Percentiles rank a stretch among this genome's conserved stretches.
Evolutionary conservation across 2,888 invertebrate species (phyloP).

Genomic region (Silvanus unidentatus): DNA sequence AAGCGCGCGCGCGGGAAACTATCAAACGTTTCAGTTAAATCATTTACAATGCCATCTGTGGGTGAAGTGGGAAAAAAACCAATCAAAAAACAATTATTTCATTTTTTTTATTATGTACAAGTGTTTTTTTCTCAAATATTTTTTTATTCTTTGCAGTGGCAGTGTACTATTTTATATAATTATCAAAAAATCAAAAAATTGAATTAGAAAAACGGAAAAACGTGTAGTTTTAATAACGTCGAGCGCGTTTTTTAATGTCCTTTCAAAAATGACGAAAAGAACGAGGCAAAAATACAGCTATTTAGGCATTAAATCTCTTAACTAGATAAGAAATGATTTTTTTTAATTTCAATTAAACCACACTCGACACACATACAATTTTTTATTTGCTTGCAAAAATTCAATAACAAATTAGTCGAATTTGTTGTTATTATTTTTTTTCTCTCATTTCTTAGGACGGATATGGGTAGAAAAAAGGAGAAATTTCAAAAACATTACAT

Average conservation of each 20-base stretch:
- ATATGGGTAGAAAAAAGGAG: constrained; percentile 28
- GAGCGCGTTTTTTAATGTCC: constrained; percentile 1
- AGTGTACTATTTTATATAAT: constrained; percentile 36
- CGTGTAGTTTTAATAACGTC: neutral
- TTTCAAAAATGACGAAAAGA: constrained; percentile 11
- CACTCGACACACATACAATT: constrained; percentile 12
- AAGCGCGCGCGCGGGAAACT: too few relatives aligned
- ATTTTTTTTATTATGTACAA: constrained; percentile 5
- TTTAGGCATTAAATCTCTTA: constrained; percentile 1
- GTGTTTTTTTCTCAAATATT: constrained; percentile 26
- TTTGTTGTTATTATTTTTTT: constrained; percentile 4
- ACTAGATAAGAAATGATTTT: too few relatives aligned
- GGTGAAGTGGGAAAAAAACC: constrained; percentile 34
- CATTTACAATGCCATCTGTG: constrained; percentile 27
- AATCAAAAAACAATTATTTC: constrained; percentile 36
- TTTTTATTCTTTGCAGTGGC: constrained; percentile 30
- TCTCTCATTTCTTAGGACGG: constrained; percentile 31
- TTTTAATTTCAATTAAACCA: too few relatives aligned
- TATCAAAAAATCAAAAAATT: constrained; percentile 1
- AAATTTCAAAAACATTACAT: neutral
- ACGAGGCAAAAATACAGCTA: constrained; percentile 42
- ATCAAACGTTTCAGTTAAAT: neutral
- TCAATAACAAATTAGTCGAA: constrained; percentile 4
- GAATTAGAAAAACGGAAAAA: neutral
- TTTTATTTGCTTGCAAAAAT: constrained; percentile 8